Base-by-base conservation (phyloP, 2,888 invertebrate genomes). In the Cristatella mucedo region DNA sequence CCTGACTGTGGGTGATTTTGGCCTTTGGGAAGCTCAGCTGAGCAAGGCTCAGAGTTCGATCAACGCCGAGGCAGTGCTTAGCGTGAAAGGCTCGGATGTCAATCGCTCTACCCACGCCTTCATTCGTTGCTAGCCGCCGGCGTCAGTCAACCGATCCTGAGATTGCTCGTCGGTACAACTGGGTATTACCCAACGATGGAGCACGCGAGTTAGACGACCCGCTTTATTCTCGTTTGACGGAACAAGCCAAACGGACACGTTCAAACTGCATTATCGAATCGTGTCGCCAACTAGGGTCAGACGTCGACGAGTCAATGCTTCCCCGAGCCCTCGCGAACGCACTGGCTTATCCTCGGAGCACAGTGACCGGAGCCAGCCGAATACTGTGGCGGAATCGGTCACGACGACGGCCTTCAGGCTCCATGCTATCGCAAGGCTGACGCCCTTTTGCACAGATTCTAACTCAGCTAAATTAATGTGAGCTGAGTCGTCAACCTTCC, bases 391-490 rank as follows among this genome's bases (percentile, higher is more conserved):
- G 3, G 41, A 40, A 24, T 40, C 40, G 5, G 40, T 40, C 6
- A 40, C 21, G 7, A 40, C 19, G 13, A 11, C 15, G 2, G 19
- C 41, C 15, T 11, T 40, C 5, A 41, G 3, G n/a, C 21, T 15
- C 41, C 41, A 40, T n/a, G 4, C 21, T 4, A 41, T 21, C 6
- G 41, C 41, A 11, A 40, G 18, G 21, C 41, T 40, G 18, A 40
- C 11, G 3, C 39, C 38, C 19, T 41, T 40, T 9, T 11, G 2
- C n/a, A 40, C 16, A 16, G 41, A 19, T 41, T 40, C 38, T 2
- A 40, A 21, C 40, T 40, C 41, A 19, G 41, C 41, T 5, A 40
- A 7, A 19, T 15, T 40, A 13, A 29, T 18, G 19, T 37, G 38
- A 31, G 22, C 11, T 13, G 37, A n/a, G 7, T 38, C 37, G 16